Conservation (phyloP, 2,797 vertebrate genomes). For the Bradypodion ventrale region DNA sequence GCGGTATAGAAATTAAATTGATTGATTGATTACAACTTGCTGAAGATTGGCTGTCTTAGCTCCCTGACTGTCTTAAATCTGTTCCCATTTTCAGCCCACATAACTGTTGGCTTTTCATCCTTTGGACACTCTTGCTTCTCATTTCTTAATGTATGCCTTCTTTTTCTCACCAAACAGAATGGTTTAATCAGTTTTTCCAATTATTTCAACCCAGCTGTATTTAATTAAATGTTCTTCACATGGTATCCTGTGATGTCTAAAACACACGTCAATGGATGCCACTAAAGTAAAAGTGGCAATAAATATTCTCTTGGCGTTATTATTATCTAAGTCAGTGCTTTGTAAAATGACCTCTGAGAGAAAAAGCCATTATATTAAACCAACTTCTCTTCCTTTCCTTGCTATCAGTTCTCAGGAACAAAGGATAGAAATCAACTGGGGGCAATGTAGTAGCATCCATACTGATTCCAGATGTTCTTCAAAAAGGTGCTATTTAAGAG, state of each 20-base stretch:
- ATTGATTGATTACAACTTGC: not conserved
- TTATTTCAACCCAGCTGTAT: not conserved
- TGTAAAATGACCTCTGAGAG: constrained; percentile 37
- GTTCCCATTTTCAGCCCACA: not conserved
- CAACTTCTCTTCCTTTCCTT: constrained; percentile 40
- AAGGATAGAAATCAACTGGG: constrained; percentile 39
- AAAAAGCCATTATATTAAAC: constrained; percentile 18
- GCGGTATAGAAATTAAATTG: too few relatives aligned
- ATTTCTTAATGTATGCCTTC: not conserved
- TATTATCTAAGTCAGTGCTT: constrained; percentile 29
- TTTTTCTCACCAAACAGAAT: not conserved
- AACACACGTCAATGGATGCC: constrained; percentile 13
- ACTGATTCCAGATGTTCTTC: constrained; percentile 68
- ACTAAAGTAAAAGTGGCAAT: not conserved
- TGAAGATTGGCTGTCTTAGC: not conserved
- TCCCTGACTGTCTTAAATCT: not conserved
- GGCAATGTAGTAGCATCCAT: constrained; percentile 59
- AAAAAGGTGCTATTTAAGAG: constrained; percentile 65
- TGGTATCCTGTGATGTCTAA: not conserved
- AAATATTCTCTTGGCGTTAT: constrained; percentile 9
- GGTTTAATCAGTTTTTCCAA: not conserved
- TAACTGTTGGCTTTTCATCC: not conserved
- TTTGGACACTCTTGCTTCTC: not conserved
- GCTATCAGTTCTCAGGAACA: constrained; percentile 27
- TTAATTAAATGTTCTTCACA: constrained; percentile 7